Percentiles rank a stretch among this genome's conserved stretches.
These are phyloP conservation scores for Calidris pygmaea DNA, from an alignment of 2,113 vertebrate species.

Conservation along the genomic window DNA sequence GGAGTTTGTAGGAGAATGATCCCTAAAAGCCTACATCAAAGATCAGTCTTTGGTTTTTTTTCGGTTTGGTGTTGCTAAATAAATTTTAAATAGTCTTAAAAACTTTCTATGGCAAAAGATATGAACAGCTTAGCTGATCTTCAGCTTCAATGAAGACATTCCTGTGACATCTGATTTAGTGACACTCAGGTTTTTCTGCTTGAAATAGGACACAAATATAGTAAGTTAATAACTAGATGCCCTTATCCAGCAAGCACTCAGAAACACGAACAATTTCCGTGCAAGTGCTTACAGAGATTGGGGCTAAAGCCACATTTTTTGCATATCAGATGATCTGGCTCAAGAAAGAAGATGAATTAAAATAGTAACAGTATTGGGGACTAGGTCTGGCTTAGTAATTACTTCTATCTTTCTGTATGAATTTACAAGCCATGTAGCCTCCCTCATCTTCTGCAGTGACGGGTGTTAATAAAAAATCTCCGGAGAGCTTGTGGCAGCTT, in stretches of 20 bases:
- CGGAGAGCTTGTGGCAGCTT: not conserved
- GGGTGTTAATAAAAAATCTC: not conserved
- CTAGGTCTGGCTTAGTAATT: not conserved
- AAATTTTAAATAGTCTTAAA: not conserved
- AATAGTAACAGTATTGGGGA: constrained; percentile 3
- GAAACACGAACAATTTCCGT: not conserved
- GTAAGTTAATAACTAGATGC: not conserved
- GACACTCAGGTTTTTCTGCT: not conserved
- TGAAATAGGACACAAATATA: not conserved
- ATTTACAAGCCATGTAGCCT: not conserved
- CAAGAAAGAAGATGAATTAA: not conserved
- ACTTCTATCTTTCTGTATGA: not conserved
- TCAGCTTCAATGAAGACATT: not conserved
- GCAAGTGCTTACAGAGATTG: not conserved
- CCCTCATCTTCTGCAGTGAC: not conserved
- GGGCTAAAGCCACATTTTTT: not conserved
- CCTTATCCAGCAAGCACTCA: not conserved
- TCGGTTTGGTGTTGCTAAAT: not conserved
- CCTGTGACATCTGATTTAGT: not conserved
- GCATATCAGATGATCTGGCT: not conserved
- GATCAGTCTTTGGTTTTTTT: not conserved
- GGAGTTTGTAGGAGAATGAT: not conserved
- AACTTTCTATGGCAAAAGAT: not conserved
- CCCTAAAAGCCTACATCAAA: not conserved
- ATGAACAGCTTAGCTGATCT: not conserved